Percentiles rank a stretch among this genome's conserved stretches.
These are phyloP conservation scores for Himalopsyche tibetana DNA, from an alignment of 2,888 invertebrate genomes.

Conservation along the genomic window DNA sequence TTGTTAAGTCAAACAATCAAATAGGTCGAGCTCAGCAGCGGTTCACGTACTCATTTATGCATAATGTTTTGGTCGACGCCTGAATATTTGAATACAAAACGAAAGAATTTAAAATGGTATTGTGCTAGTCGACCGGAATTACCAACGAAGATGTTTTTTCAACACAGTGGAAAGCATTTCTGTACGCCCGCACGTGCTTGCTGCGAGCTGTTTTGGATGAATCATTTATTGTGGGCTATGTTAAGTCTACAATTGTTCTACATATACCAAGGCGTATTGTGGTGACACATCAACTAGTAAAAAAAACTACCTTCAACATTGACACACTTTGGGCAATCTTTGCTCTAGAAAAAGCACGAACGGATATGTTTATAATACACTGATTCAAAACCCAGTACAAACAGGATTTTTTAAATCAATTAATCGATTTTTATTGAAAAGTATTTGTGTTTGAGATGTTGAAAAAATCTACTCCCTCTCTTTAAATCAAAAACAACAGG, in stretches of 20 bases:
- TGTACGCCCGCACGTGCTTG: not conserved
- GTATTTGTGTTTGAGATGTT: too few relatives aligned
- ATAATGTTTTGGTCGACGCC: constrained; percentile 31
- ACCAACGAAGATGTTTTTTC: constrained; percentile 12
- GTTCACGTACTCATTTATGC: not conserved
- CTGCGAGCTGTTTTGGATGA: not conserved
- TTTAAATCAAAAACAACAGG: too few relatives aligned
- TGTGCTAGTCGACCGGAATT: constrained; percentile 7
- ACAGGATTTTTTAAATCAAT: too few relatives aligned
- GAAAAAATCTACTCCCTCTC: too few relatives aligned
- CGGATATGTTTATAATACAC: too few relatives aligned
- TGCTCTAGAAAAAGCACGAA: too few relatives aligned
- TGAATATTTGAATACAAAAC: constrained; percentile 24
- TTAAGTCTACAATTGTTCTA: not conserved
- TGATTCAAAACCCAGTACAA: too few relatives aligned
- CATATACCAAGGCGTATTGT: not conserved
- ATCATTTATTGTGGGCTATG: not conserved
- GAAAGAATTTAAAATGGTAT: constrained; percentile 17
- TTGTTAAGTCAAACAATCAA: constrained; percentile 20
- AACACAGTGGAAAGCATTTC: not conserved
- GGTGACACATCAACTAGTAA: too few relatives aligned
- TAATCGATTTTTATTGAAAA: too few relatives aligned
- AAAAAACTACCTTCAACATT: too few relatives aligned
- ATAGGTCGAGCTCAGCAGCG: not conserved
- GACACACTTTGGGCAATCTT: too few relatives aligned